A percentile compares a stretch with the other conserved stretches of the same genome.
Evolutionary conservation across 1,140 invertebrate species (phyloP).

Genomic region (Choristoneura fumiferana): DNA sequence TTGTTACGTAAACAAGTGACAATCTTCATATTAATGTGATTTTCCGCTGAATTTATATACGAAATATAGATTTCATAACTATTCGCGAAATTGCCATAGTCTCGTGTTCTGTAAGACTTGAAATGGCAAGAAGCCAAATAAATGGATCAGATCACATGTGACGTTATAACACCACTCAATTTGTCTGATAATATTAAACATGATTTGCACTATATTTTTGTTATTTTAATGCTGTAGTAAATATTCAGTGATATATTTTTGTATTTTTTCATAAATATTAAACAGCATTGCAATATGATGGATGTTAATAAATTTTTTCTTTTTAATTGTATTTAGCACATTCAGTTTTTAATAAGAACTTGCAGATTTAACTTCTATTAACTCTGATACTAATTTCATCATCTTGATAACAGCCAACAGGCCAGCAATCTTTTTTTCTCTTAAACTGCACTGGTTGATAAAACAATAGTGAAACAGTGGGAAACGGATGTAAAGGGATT

Average conservation of each 20-base stretch:
- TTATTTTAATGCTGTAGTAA: constrained; percentile 17
- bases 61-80: constrained; percentile 10
- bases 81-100: neutral
- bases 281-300: too few relatives aligned
- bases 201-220: constrained; percentile 42
- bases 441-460: too few relatives aligned
- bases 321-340: neutral
- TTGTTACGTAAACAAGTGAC: constrained; percentile 50
- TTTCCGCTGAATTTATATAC: neutral
- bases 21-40: neutral
- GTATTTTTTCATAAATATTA: neutral
- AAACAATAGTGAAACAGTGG: too few relatives aligned
- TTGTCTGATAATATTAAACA: constrained; percentile 35
- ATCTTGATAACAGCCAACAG: too few relatives aligned
- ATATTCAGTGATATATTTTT: constrained; percentile 6
- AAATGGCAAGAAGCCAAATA: constrained; percentile 41
- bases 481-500: too few relatives aligned
- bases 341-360: neutral
- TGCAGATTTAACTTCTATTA: too few relatives aligned
- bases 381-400: too few relatives aligned
- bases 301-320: constrained; percentile 17
- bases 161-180: constrained; percentile 35
- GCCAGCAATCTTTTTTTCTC: too few relatives aligned
- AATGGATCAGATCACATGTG: constrained; percentile 42
- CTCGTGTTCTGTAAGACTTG: constrained; percentile 13